Conservation (phyloP, 2,113 vertebrate genomes). For the Gnathonemus longibarbis region DNA sequence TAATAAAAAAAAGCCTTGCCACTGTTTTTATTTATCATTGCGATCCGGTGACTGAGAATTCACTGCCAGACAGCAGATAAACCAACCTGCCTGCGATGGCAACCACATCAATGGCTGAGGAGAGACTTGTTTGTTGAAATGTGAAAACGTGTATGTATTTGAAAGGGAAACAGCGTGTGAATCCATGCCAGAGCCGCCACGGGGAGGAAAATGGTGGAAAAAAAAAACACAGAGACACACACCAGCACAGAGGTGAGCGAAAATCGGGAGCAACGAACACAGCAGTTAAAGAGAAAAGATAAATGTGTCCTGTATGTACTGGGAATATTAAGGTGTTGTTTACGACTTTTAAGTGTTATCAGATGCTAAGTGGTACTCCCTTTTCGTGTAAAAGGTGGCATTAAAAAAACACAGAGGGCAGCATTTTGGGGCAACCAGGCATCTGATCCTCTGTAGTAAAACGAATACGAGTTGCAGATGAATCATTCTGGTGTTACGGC, state of each 20-base stretch:
- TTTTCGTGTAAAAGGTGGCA: background rate
- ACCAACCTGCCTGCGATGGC: conserved; percentile 65
- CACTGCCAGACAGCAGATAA: conserved; percentile 59
- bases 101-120: conserved; percentile 60
- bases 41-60: conserved; percentile 41
- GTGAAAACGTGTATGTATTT: conserved; percentile 38
- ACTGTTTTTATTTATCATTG: conserved; percentile 28
- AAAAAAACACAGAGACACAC: conserved; percentile 53
- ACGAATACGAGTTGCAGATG: background rate
- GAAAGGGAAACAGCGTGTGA: conserved; percentile 62
- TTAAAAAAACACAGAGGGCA: background rate
- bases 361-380: background rate
- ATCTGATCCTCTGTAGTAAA: background rate
- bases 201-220: conserved; percentile 64
- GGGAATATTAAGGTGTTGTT: background rate
- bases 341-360: background rate
- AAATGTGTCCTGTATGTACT: background rate
- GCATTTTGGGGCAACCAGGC: background rate
- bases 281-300: background rate
- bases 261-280: background rate
- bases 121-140: conserved; percentile 58
- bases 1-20: conserved; percentile 12
- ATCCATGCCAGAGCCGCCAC: conserved; percentile 63
- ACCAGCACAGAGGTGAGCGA: conserved; percentile 46
- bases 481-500: background rate